Base-by-base conservation (phyloP, 1,140 invertebrate genomes). In the Alviniconcha marisindica region DNA sequence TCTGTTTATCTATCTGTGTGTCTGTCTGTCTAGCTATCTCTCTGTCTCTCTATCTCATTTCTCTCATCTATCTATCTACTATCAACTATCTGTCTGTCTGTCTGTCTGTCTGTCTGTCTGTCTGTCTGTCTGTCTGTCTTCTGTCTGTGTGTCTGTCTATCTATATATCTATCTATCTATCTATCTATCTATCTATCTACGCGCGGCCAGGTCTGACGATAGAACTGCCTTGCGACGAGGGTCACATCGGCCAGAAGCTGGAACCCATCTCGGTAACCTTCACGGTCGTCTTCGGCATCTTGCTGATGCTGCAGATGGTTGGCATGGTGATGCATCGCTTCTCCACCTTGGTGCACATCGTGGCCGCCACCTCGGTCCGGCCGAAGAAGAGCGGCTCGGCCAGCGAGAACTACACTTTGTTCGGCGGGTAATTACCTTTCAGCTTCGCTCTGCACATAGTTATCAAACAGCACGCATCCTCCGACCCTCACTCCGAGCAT, bases 301-400 rank as follows among this genome's bases (percentile, higher is more conserved):
- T 94, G 79, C 83, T 94, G 60, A 81, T 94, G 36, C 88, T 94
- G n/a, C 94, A 94, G 85, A 92, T 94, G 83, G 71, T 94, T 18
- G 93, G 91, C 31, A 94, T 94, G 94, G 74, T 94, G 54, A 90
- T 93, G 69, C 94, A 94, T 85, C 87, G 94, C 21, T 85, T 92
- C 71, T 92, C 92, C 40, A 94, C 93, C 0, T 84, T 92, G n/a
- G 74, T 92, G 0, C 91, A 93, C 77, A 91, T 93, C 54, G 84
- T 89, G 18, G 90, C 91, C 0, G 83, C 86, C 18, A 91, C 91
- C 48, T 84, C 84, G 87, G 93, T 82, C 42, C 28, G 56, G 28
- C 36, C 14, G 28, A 15, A 18, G 28, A 60, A 56, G 4, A 15
- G 4, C 14, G 77, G 51, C 28, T 40, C 33, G 2, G 77, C 60